Conservation (phyloP, 2,888 invertebrate genomes). For the Dryobotodes eremita region DNA sequence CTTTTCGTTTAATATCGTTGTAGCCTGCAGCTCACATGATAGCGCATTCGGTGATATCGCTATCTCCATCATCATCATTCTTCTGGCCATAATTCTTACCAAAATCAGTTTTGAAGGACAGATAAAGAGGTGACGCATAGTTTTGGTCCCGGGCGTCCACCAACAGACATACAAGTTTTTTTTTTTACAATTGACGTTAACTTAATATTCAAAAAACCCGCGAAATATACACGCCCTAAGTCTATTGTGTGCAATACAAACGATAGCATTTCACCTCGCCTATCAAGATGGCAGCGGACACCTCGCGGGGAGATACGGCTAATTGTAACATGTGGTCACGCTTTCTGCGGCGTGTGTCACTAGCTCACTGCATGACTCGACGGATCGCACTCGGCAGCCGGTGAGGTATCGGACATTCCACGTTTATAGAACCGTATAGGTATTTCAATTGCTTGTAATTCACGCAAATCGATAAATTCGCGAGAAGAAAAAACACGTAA, state of each 20-base stretch:
- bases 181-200: not conserved
- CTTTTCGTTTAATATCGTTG: no score
- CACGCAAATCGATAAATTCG: slow-evolving; percentile 10
- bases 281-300: slow-evolving; percentile 77
- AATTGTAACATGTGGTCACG: slow-evolving; percentile 79
- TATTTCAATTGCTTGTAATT: slow-evolving; percentile 43
- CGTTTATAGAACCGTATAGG: slow-evolving; percentile 7
- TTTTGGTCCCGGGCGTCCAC: not conserved
- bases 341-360: slow-evolving; percentile 74
- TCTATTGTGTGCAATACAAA: slow-evolving; percentile 71
- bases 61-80: no score
- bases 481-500: not conserved
- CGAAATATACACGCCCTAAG: slow-evolving; percentile 48
- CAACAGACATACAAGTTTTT: not conserved
- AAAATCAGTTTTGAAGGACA: not conserved
- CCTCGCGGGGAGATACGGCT: slow-evolving; percentile 67
- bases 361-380: slow-evolving; percentile 43
- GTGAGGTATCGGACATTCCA: slow-evolving; percentile 46
- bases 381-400: slow-evolving; percentile 30
- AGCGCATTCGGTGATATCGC: not conserved
- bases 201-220: not conserved
- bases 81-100: not conserved
- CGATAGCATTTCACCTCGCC: slow-evolving; percentile 79
- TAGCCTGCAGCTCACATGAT: not conserved
- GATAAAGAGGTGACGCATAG: no score